These are phyloP conservation scores for Rhimphoctona megacephalus DNA, from an alignment of 2,888 invertebrate species.

Conservation along the genomic window DNA sequence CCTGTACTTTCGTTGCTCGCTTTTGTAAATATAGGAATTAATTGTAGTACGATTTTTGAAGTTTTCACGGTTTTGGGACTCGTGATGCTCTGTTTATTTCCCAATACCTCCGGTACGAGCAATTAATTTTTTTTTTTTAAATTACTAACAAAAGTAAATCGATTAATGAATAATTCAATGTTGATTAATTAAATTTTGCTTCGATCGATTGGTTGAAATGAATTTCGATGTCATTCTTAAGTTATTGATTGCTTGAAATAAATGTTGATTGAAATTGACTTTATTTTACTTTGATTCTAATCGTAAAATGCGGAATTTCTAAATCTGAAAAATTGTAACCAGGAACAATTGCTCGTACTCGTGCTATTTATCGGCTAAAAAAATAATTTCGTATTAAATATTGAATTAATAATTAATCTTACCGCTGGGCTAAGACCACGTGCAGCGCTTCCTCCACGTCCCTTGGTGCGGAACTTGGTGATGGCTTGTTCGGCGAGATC, in stretches of 20 bases:
- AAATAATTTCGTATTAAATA: background rate
- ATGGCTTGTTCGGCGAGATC: slow-evolving; percentile 98
- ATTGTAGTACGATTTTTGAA: background rate
- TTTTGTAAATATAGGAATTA: background rate
- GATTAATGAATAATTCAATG: background rate
- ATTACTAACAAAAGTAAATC: background rate
- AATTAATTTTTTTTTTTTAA: background rate
- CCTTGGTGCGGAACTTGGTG: slow-evolving; percentile 98
- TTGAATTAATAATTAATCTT: slow-evolving; percentile 85
- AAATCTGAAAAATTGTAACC: background rate
- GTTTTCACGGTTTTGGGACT: background rate
- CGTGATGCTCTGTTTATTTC: background rate
- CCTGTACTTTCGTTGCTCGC: no score
- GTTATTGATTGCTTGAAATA: no score
- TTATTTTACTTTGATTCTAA: background rate
- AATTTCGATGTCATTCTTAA: no score
- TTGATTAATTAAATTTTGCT: background rate
- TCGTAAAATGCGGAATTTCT: background rate
- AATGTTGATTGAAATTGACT: background rate
- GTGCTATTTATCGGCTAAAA: background rate
- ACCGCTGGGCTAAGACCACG: slow-evolving; percentile 97
- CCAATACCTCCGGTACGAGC: background rate
- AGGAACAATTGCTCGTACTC: slow-evolving; percentile 19
- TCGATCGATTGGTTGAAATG: no score
- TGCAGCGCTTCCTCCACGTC: slow-evolving; percentile 95